Evolutionary conservation across 2,888 invertebrate genomes (phyloP).

Genomic region (Eupithecia dodoneata): DNA sequence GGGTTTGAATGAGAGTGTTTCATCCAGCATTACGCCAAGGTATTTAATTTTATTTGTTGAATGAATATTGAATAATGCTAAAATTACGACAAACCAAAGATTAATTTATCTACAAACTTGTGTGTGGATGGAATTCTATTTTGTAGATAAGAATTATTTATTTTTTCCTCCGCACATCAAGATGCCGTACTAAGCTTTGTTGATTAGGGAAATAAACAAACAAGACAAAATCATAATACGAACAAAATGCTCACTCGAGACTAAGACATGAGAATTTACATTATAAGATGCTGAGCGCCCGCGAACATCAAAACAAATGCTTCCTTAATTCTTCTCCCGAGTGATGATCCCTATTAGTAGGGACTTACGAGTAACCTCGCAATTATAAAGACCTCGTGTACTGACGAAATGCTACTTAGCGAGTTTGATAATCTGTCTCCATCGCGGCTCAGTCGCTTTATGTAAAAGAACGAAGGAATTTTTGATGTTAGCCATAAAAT

Average conservation of each 20-base stretch:
- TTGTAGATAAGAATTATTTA: not conserved
- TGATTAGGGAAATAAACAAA: constrained; percentile 15
- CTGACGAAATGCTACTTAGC: constrained; percentile 65
- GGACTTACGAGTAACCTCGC: constrained; percentile 80
- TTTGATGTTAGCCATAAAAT: not conserved
- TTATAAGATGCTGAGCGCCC: constrained; percentile 56
- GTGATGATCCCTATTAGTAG: constrained; percentile 82
- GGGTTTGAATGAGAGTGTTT: too few relatives aligned
- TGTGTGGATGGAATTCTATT: not conserved
- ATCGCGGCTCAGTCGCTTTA: constrained; percentile 45
- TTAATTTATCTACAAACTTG: not conserved
- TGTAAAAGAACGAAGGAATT: constrained; percentile 14
- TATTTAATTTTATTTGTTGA: too few relatives aligned
- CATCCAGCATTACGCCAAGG: too few relatives aligned
- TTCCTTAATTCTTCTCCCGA: constrained; percentile 74
- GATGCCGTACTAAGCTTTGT: not conserved
- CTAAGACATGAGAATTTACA: constrained; percentile 55
- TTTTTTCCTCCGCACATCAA: not conserved
- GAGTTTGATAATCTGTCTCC: constrained; percentile 77
- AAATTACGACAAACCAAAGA: not conserved
- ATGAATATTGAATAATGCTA: not conserved
- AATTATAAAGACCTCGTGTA: constrained; percentile 75
- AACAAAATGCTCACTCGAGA: constrained; percentile 39
- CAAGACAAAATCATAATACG: constrained; percentile 35
- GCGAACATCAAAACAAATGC: constrained; percentile 81